Percentiles rank a stretch among this genome's conserved stretches.
These are phyloP conservation scores for Oegoconia quadripuncta DNA, from an alignment of 2,888 invertebrate genomes.

Conservation along the genomic window DNA sequence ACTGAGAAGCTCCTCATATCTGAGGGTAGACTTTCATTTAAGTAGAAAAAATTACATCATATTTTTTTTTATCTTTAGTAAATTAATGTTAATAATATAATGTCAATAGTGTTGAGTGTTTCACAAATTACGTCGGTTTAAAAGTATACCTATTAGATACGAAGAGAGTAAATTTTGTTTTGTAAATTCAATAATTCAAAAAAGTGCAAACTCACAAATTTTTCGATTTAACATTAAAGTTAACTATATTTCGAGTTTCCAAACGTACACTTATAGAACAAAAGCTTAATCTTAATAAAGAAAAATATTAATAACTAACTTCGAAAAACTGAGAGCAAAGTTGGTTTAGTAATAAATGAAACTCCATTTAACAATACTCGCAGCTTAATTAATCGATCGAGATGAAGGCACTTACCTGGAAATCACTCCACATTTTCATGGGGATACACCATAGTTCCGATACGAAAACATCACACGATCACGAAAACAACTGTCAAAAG, in stretches of 20 bases:
- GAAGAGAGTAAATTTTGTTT: no score
- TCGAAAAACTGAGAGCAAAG: constrained; percentile 2
- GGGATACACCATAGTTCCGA: constrained; percentile 78
- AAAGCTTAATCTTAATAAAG: constrained; percentile 19
- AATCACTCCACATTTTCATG: constrained; percentile 80
- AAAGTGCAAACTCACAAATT: constrained; percentile 6
- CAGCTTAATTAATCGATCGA: constrained; percentile 7
- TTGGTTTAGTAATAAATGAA: constrained; percentile 21
- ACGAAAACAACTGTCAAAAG: constrained; percentile 77
- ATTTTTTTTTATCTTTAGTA: no score
- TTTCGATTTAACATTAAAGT: constrained; percentile 6
- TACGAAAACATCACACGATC: constrained; percentile 77
- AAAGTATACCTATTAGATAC: no score
- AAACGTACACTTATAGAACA: constrained; percentile 3
- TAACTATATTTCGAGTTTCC: constrained; percentile 30
- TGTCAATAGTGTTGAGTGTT: no score
- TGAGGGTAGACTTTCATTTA: no score
- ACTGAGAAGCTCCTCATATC: no score
- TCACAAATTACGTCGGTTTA: no score
- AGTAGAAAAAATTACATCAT: no score
- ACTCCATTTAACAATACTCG: constrained; percentile 16
- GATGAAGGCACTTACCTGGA: constrained; percentile 59
- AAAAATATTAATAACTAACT: constrained; percentile 22
- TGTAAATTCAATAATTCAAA: constrained; percentile 17
- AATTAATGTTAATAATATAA: no score